Conservation (phyloP, 2,113 vertebrate species). For the Tetrao urogallus region DNA sequence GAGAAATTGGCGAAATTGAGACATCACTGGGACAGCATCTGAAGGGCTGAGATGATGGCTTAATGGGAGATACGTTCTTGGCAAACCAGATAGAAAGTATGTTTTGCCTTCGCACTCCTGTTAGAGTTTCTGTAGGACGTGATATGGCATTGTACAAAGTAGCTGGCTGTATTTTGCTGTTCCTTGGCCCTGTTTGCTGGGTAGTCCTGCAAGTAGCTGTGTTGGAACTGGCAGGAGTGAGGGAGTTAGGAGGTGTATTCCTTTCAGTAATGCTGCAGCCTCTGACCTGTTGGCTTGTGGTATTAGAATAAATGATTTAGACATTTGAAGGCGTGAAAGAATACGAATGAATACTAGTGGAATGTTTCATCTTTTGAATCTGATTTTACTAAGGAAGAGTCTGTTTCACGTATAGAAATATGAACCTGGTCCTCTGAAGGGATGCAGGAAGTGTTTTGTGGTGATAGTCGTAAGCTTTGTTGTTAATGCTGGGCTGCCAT, state of each 20-base stretch:
- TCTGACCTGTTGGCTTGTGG: background rate
- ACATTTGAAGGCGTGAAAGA: background rate
- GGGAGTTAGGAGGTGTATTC: background rate
- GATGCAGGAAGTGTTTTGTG: background rate
- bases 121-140: fast-evolving
- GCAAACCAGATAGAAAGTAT: background rate
- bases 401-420: background rate
- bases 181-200: background rate
- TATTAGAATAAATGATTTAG: background rate
- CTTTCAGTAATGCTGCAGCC: background rate
- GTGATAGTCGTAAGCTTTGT: background rate
- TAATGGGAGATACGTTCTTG: background rate
- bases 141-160: background rate
- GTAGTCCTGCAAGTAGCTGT: background rate
- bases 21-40: background rate
- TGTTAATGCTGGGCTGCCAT: background rate
- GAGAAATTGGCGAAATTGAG: background rate
- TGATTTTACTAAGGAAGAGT: background rate
- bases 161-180: background rate
- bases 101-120: background rate
- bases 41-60: fast-evolving
- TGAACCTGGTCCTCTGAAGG: background rate
- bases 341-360: background rate
- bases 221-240: background rate
- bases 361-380: background rate